Conservation (phyloP, 2,888 invertebrate genomes). For the Rapana venosa region DNA sequence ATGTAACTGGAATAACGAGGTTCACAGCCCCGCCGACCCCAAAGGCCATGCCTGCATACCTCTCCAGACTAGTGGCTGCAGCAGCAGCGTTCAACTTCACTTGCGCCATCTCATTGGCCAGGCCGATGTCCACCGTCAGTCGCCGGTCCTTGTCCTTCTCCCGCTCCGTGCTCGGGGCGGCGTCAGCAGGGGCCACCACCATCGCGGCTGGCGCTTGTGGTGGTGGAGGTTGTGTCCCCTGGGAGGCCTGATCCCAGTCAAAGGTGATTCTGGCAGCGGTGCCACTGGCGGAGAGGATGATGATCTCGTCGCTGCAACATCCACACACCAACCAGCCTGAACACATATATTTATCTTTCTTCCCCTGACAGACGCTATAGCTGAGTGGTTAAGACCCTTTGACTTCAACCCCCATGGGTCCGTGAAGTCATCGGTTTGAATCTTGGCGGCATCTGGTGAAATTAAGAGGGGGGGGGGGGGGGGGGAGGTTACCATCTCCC, state of each 20-base stretch:
- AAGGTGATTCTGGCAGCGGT: conserved; percentile 89
- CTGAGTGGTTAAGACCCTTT: too few species aligned
- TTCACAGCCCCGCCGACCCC: too few species aligned
- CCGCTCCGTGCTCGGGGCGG: neutral
- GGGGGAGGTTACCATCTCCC: too few species aligned
- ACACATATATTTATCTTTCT: neutral
- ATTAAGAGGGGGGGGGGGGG: too few species aligned
- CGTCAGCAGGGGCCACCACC: conserved; percentile 8
- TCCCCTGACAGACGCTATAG: neutral
- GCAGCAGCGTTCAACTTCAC: conserved; percentile 43
- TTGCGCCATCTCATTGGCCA: conserved; percentile 72
- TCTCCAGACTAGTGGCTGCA: neutral
- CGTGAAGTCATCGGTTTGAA: too few species aligned
- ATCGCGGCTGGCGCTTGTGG: conserved; percentile 45
- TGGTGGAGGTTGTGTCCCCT: conserved; percentile 24
- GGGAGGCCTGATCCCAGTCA: conserved; percentile 53
- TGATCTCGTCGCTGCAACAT: conserved; percentile 91
- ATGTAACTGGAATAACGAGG: too few species aligned
- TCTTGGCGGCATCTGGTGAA: too few species aligned
- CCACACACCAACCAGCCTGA: neutral
- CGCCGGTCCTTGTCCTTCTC: conserved; percentile 69
- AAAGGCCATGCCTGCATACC: too few species aligned
- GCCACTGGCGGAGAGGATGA: conserved; percentile 94
- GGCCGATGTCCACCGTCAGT: conserved; percentile 74
- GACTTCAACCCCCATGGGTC: too few species aligned